Conservation (phyloP, 2,888 invertebrate species). For the Acanthococcus lagerstroemiae region DNA sequence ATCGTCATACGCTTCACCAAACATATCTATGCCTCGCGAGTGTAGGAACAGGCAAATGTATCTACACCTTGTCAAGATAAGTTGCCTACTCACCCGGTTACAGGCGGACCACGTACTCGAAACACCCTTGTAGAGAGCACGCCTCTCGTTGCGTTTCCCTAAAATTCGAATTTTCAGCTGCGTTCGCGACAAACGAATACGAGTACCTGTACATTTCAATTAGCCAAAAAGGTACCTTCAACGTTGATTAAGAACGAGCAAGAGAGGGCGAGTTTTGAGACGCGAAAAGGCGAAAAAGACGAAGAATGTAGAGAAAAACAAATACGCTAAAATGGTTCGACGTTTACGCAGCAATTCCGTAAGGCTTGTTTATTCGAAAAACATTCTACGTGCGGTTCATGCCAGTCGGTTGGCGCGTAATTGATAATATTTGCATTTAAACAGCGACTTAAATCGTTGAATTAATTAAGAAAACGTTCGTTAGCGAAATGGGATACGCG, state of each 20-base stretch:
- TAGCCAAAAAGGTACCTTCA: neutral
- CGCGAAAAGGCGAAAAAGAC: neutral
- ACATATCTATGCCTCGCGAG: no score
- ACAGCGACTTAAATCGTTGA: neutral
- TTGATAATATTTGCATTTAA: constrained; percentile 19
- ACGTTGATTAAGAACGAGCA: neutral
- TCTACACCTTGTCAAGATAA: no score
- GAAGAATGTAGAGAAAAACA: neutral
- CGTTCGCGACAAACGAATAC: no score
- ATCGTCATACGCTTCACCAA: no score
- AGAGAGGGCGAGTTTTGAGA: neutral
- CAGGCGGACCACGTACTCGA: no score
- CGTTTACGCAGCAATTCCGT: neutral
- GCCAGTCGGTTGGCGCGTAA: constrained; percentile 1
- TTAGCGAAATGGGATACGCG: neutral
- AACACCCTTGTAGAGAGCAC: no score
- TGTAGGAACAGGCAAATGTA: no score
- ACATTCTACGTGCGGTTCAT: neutral
- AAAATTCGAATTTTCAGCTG: no score
- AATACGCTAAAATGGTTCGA: neutral
- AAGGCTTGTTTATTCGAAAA: neutral
- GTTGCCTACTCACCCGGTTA: no score
- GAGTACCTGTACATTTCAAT: neutral
- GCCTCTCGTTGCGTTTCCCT: no score
- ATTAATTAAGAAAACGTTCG: constrained; percentile 11